Evolutionary conservation across 2,888 invertebrate species (phyloP).

Genomic region (Meiosimyza decipiens): DNA sequence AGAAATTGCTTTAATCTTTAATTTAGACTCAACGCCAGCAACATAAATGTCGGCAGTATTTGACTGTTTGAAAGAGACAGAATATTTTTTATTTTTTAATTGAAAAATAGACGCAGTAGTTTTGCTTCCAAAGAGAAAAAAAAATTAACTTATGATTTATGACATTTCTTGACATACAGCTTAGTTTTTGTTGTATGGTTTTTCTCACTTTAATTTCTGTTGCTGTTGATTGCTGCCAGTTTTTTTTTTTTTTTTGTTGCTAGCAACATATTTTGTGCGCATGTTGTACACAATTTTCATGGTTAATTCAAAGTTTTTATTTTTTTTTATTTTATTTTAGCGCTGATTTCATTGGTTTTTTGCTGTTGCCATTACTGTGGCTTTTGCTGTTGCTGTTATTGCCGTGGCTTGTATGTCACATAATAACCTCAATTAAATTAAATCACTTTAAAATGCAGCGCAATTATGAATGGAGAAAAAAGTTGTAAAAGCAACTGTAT

Average conservation of each 20-base stretch:
- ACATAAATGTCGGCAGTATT: neutral
- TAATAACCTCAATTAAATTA: constrained; percentile 41
- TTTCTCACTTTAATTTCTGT: neutral
- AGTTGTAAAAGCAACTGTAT: neutral
- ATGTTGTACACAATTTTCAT: constrained; percentile 34
- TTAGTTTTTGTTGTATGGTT: no score
- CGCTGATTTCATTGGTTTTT: constrained; percentile 1
- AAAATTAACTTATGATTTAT: constrained; percentile 37
- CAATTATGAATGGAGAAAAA: neutral
- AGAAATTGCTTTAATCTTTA: constrained; percentile 16
- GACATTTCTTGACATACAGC: constrained; percentile 25
- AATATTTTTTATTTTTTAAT: neutral
- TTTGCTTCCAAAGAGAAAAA: neutral
- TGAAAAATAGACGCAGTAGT: constrained; percentile 5
- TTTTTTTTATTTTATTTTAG: neutral
- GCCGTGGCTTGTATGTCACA: constrained; percentile 13
- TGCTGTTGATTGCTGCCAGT: neutral
- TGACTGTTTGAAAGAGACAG: neutral
- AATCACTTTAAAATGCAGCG: constrained; percentile 37
- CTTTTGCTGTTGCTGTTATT: constrained; percentile 9
- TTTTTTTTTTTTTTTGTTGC: constrained; percentile 3
- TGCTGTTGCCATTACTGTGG: constrained; percentile 7
- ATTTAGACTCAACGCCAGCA: neutral
- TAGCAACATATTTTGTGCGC: constrained; percentile 33
- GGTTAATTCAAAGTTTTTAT: constrained; percentile 29